phyloP scores from a whole-genome alignment of 2,888 invertebrate genomes.

The Caenorhabditis plicata region DNA sequence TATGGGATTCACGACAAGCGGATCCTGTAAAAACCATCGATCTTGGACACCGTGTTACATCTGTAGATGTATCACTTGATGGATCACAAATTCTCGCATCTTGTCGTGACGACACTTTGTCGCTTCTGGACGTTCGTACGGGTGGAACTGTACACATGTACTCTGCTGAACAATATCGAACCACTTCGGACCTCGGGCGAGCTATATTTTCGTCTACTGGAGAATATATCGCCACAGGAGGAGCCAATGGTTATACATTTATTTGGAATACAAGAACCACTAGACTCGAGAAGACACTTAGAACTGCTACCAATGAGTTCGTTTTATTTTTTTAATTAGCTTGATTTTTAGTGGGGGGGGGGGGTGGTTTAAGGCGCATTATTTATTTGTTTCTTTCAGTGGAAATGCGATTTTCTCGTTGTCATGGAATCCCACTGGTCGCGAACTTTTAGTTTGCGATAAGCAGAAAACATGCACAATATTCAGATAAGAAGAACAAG shows the following conservation, averaged over 20 bases:
- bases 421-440: constrained; percentile 59
- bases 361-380: no score
- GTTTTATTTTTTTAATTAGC: constrained; percentile 4
- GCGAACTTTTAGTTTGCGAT: constrained; percentile 52
- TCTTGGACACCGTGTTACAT: constrained; percentile 90
- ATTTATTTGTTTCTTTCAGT: constrained; percentile 10
- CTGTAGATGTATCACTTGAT: constrained; percentile 71
- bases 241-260: constrained; percentile 28
- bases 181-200: constrained; percentile 47
- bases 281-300: constrained; percentile 32
- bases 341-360: no score
- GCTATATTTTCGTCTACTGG: constrained; percentile 49
- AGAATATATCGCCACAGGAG: constrained; percentile 34
- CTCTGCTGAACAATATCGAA: constrained; percentile 84
- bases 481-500: no score
- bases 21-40: constrained; percentile 76
- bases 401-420: constrained; percentile 48
- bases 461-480: constrained; percentile 44
- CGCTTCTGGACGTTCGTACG: constrained; percentile 86
- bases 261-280: constrained; percentile 44
- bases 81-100: constrained; percentile 85
- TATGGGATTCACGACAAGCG: constrained; percentile 87
- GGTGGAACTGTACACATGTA: constrained; percentile 86
- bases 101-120: constrained; percentile 90
- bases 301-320: constrained; percentile 16